Percentiles rank a stretch among this genome's conserved stretches.
Conservation (phyloP, 2,888 invertebrate species). For the Drosophila mimetica region DNA sequence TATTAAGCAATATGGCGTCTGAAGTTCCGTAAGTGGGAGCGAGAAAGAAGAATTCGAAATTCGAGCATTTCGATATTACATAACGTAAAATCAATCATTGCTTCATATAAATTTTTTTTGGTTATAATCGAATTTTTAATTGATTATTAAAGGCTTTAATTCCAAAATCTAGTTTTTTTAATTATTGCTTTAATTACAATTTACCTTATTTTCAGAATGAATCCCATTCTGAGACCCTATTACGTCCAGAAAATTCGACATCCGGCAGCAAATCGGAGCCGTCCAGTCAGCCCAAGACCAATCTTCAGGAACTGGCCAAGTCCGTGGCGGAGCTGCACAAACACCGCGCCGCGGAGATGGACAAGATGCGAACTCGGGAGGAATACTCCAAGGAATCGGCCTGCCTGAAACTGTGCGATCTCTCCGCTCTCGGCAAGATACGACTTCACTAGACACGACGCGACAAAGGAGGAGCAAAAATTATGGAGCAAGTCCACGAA, state of each 20-base stretch:
- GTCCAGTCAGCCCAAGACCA: background rate
- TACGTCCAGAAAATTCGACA: background rate
- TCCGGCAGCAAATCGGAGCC: no score
- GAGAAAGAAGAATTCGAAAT: no score
- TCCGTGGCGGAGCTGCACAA: background rate
- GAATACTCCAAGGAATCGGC: background rate
- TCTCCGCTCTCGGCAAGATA: background rate
- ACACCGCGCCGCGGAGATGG: background rate
- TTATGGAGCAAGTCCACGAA: background rate
- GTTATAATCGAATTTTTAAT: no score
- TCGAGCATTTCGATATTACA: no score
- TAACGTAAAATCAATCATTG: no score
- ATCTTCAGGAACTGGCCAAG: background rate
- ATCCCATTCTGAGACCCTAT: background rate
- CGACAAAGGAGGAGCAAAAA: background rate
- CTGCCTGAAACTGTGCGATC: slow-evolving; percentile 1
- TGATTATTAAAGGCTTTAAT: no score
- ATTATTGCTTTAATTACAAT: no score
- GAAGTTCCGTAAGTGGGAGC: no score
- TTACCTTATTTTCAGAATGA: background rate
- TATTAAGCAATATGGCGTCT: no score
- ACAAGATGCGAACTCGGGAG: background rate
- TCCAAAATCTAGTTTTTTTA: no score
- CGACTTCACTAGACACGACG: background rate
- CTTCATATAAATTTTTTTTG: no score